Evolutionary conservation across 2,888 invertebrate species (phyloP).

Genomic region (Cosmia trapezina): DNA sequence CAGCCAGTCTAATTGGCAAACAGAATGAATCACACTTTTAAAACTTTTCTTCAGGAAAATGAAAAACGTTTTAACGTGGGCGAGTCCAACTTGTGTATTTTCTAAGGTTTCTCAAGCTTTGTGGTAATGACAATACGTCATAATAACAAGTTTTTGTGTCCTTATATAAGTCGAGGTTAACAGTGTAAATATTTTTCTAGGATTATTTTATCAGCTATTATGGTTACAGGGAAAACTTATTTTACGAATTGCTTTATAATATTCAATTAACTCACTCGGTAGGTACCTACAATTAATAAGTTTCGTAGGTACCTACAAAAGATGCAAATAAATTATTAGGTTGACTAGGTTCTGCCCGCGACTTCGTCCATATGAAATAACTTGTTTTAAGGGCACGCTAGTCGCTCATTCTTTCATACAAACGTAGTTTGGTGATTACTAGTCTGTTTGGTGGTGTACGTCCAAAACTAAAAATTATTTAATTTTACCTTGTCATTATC

Average conservation of each 20-base stretch:
- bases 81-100: background rate
- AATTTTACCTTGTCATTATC: too few species aligned
- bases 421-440: too few species aligned
- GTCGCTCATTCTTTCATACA: too few species aligned
- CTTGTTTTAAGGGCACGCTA: background rate
- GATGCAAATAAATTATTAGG: background rate
- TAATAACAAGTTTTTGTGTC: slow-evolving; percentile 1
- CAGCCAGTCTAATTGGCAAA: background rate
- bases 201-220: slow-evolving; percentile 14
- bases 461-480: too few species aligned
- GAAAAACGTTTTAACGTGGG: background rate
- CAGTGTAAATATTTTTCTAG: slow-evolving; percentile 5
- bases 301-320: background rate
- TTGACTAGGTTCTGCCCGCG: background rate
- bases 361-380: background rate
- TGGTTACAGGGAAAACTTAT: background rate
- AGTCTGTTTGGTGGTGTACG: too few species aligned
- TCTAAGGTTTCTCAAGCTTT: background rate
- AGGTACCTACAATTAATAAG: background rate
- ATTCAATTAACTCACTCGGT: background rate
- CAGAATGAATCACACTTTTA: background rate
- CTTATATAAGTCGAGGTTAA: background rate
- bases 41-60: background rate
- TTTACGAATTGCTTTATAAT: background rate
- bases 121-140: background rate